Base-by-base conservation (phyloP, 2,797 vertebrate species). In the Leptatherina wallacei region DNA sequence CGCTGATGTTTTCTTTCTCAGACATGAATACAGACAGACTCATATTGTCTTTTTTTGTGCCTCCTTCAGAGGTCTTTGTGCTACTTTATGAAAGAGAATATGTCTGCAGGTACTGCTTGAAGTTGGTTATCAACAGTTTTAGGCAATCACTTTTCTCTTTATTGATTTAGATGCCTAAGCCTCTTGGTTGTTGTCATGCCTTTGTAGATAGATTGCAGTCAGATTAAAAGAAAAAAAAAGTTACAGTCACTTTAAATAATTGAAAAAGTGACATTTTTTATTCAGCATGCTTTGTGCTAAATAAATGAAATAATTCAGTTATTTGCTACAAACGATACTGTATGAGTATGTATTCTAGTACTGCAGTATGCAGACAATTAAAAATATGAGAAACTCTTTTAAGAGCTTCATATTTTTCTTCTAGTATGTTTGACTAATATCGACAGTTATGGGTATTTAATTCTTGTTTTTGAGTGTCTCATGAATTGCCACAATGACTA, bases 271-370 rank as follows among this genome's bases (percentile, higher is more conserved):
- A 84, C 29, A 22, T 87, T 86, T 88, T 93, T 94, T 94, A 94
- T 93, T 90, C 79, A 93, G 94, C 94, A 95, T 95, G 94, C 92
- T 91, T 95, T 94, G 95, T 93, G 92, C 93, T 95, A 94, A 93
- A 83, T 92, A 92, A 94, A 94, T 91, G 85, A 94, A 94, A 93
- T 94, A 94, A 93, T 94, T 93, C 91, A 93, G 90, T 93, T 94
- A 95, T 94, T 94, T 93, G 93, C 92, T 92, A 94, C 93, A 93
- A 93, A 94, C 91, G 85, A 94, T 95, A 94, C 94, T 95, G 93
- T 95, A 95, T 94, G 92, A 93, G 93, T 94, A 94, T 94, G 89
- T 93, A 90, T 93, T 91, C 87, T 88, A 93, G 94, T 95, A 94
- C 93, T 94, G 94, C 94, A 93, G 88, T 95, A 91, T 94, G 93